phyloP scores from a whole-genome alignment of 2,113 vertebrate species.

The Chamaea fasciata region DNA sequence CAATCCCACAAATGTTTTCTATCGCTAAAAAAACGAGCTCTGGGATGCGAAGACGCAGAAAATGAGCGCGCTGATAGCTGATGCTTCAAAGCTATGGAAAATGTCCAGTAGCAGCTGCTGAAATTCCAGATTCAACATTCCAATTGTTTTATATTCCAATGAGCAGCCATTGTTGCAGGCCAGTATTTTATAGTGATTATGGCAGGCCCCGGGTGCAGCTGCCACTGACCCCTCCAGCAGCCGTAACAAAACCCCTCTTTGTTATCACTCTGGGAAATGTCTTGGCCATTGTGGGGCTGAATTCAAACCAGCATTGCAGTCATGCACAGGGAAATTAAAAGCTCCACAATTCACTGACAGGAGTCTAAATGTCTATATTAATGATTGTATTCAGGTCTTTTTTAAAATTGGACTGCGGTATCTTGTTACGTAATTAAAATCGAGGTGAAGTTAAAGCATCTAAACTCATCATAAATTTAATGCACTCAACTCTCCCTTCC shows the following conservation, averaged over 20 bases:
- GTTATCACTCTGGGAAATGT: slow-evolving; percentile 59
- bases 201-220: slow-evolving; percentile 44
- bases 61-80: neutral
- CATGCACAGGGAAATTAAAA: slow-evolving; percentile 15
- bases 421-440: neutral
- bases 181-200: slow-evolving; percentile 42
- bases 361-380: neutral
- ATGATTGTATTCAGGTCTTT: neutral
- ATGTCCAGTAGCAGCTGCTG: slow-evolving; percentile 45
- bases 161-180: slow-evolving; percentile 27
- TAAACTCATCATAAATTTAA: neutral
- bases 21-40: neutral
- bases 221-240: slow-evolving; percentile 26
- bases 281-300: slow-evolving; percentile 44
- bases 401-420: neutral
- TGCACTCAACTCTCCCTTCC: neutral
- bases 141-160: slow-evolving; percentile 48
- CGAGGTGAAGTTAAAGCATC: neutral
- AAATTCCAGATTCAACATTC: slow-evolving; percentile 26
- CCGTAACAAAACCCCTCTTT: slow-evolving; percentile 64
- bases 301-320: slow-evolving; percentile 41
- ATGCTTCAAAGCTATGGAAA: neutral
- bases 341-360: neutral
- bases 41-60: neutral
- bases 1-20: neutral